Evolutionary conservation across 64 coral and sea anemone species (phyloP).

Genomic region (Anthopleura sola): DNA sequence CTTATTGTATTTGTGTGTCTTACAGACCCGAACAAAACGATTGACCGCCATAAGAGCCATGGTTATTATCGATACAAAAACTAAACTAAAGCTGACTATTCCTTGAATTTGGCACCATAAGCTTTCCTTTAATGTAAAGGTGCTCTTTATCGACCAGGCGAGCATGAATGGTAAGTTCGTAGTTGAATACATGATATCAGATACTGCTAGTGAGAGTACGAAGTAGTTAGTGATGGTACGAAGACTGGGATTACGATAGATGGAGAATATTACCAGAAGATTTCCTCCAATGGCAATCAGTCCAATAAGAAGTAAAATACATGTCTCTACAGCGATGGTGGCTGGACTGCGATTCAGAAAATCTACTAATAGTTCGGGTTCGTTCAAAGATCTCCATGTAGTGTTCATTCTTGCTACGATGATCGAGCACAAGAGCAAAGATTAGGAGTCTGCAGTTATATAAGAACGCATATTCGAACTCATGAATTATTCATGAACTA

Average conservation of each 20-base stretch:
- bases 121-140: not conserved
- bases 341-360: not conserved
- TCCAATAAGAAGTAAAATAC: slow-evolving; percentile 30
- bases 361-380: not conserved
- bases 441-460: too few relatives aligned
- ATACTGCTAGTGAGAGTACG: slow-evolving; percentile 28
- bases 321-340: slow-evolving; percentile 7
- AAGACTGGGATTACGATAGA: slow-evolving; percentile 37
- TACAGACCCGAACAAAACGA: not conserved
- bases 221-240: slow-evolving; percentile 50
- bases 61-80: not conserved
- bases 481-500: too few relatives aligned
- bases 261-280: slow-evolving; percentile 20
- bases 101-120: not conserved
- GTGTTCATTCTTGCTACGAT: not conserved
- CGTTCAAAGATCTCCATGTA: not conserved
- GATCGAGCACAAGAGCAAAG: not conserved
- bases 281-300: slow-evolving; percentile 37
- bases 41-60: not conserved
- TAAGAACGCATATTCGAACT: too few relatives aligned
- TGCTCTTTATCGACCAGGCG: not conserved
- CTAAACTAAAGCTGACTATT: not conserved
- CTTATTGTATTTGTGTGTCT: not conserved
- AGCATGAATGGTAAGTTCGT: not conserved
- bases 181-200: slow-evolving; percentile 3